Evolutionary conservation across 2,888 invertebrate species (phyloP).

Genomic region (Aphidoletes aphidimyza): DNA sequence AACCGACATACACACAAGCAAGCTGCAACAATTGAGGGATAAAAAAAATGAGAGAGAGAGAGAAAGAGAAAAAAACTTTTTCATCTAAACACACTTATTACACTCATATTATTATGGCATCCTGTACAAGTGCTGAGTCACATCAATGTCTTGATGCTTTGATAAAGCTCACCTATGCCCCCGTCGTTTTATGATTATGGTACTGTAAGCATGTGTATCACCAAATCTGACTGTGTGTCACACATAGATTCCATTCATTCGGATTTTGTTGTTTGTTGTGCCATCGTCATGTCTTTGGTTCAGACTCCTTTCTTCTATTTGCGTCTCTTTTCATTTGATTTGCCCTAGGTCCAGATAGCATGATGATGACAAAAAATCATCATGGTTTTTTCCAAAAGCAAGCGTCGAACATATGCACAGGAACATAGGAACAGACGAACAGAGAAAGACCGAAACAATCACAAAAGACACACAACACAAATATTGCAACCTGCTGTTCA

Average conservation of each 20-base stretch:
- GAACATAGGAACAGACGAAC: too few species aligned
- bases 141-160: neutral
- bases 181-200: neutral
- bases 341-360: too few species aligned
- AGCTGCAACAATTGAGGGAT: neutral
- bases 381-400: too few species aligned
- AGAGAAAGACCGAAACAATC: too few species aligned
- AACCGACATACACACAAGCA: neutral
- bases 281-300: too few species aligned
- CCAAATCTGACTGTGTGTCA: neutral
- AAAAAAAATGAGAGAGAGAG: neutral
- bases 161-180: neutral
- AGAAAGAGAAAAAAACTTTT: too few species aligned
- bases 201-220: neutral
- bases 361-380: too few species aligned
- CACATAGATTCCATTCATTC: neutral
- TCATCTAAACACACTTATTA: neutral
- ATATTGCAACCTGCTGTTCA: neutral
- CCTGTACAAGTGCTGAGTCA: neutral
- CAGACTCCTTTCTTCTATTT: too few species aligned
- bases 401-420: too few species aligned
- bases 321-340: too few species aligned
- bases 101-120: neutral
- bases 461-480: neutral
- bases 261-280: too few species aligned